phyloP scores from a whole-genome alignment of 1,140 invertebrate genomes.

The Dinothrombium tinctorium region DNA sequence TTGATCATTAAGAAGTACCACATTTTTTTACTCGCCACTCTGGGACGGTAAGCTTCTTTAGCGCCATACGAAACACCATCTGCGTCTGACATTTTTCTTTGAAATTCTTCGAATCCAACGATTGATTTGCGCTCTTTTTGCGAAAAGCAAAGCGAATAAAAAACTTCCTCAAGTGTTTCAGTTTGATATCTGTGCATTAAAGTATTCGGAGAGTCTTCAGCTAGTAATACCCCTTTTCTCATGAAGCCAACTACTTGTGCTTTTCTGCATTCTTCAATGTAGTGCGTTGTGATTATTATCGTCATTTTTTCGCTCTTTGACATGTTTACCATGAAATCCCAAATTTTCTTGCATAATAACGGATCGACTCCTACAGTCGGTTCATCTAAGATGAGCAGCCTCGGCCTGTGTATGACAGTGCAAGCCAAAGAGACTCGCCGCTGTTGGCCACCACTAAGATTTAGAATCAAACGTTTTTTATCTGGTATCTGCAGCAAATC shows the following conservation, averaged over 20 bases:
- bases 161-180: slow-evolving; percentile 4
- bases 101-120: background rate
- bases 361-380: slow-evolving; percentile 19
- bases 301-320: slow-evolving; percentile 33
- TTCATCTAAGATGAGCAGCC: slow-evolving; percentile 16
- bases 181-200: background rate
- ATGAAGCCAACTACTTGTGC: slow-evolving; percentile 22
- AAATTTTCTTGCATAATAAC: slow-evolving; percentile 59
- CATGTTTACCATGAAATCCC: slow-evolving; percentile 62
- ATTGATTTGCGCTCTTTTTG: slow-evolving; percentile 1
- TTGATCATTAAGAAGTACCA: background rate
- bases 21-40: background rate
- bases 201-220: background rate
- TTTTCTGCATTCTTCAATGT: slow-evolving; percentile 23
- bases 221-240: slow-evolving; percentile 15
- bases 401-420: slow-evolving; percentile 47
- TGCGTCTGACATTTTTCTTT: background rate
- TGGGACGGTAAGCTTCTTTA: background rate
- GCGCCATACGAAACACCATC: background rate
- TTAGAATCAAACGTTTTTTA: slow-evolving; percentile 1
- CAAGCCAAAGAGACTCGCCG: slow-evolving; percentile 72
- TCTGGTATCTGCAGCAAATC: slow-evolving; percentile 32
- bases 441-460: slow-evolving; percentile 56
- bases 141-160: slow-evolving; percentile 6
- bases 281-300: slow-evolving; percentile 25